Evolutionary conservation across 2,797 vertebrate genomes (phyloP), one percentile per base, ranked within the genome.

Genomic region (Sebastes hopkinsi): DNA sequence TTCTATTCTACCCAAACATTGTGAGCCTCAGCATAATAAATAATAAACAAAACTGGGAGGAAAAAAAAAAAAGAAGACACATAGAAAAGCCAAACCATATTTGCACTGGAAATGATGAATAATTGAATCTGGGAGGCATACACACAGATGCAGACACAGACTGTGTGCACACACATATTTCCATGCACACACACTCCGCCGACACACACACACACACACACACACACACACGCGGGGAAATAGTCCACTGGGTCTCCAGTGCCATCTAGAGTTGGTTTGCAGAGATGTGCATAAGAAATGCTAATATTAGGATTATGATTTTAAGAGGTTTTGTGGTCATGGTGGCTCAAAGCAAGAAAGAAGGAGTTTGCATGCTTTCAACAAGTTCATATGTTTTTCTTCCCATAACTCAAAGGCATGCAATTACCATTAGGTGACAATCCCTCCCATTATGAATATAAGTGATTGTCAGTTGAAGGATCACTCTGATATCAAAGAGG

Each of bases 181-280:
- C 1, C 62, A 38, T 22, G 12, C 67, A 85, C 38, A 64, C 38
- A 46, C 9, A 3, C 6, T 38, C 18, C 23, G 1, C 6, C 25
- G 29, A n/a, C 25, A 67, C 60, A 65, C 25, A 67, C 59, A 72
- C 34, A 25, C 34, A 20, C 36, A 65, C 25, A 67, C 52, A 61
- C 25, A 65, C 25, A 67, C 52, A 61, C 25, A 67, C 60, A 73
- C 72, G 54, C 10, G 34, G 1, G 32, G 56, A 58, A 46, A 69
- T 60, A 78, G 80, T 91, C 84, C 84, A 80, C 92, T 91, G 93
- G 90, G 90, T 86, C 92, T 94, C 85, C 92, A 95, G 89, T 95
- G 94, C 95, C 95, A 96, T 94, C 95, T 95, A 94, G 88, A 90
- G 96, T 85, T 87, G 62, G 32, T 67, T 70, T n/a, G 27, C 50